Percentiles rank a stretch among this genome's conserved stretches.
Conservation (phyloP, 2,888 invertebrate genomes). For the Desoria tigrina region DNA sequence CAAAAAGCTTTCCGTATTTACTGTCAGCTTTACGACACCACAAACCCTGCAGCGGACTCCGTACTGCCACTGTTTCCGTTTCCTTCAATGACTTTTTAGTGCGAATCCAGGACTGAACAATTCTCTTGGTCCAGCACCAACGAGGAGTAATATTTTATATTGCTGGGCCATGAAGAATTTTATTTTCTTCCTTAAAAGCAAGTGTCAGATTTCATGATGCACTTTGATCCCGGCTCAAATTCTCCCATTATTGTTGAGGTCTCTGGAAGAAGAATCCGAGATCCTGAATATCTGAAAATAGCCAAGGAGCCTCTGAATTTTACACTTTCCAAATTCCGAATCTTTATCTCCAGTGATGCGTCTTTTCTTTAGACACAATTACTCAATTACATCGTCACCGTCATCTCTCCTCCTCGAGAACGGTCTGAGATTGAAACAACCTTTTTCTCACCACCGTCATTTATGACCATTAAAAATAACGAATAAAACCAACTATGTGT, state of each 20-base stretch:
- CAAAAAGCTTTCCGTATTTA: not conserved
- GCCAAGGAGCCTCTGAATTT: too few species aligned
- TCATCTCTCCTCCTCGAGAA: too few species aligned
- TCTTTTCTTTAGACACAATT: too few species aligned
- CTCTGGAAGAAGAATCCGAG: too few species aligned
- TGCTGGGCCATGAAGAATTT: not conserved
- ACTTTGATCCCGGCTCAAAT: not conserved
- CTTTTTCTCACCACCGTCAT: too few species aligned
- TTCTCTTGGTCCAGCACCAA: not conserved
- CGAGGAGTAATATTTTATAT: not conserved
- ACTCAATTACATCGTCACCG: too few species aligned
- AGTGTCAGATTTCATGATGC: constrained; percentile 3
- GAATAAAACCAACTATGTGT: too few species aligned
- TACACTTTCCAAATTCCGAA: too few species aligned
- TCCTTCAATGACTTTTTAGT: not conserved
- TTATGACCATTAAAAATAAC: too few species aligned
- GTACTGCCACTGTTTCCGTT: not conserved
- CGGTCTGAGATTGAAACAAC: too few species aligned
- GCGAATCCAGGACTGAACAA: not conserved
- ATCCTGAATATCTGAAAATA: too few species aligned
- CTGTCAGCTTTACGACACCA: constrained; percentile 10
- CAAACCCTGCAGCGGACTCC: not conserved
- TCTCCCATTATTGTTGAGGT: not conserved
- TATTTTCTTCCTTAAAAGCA: not conserved
- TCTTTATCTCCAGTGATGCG: too few species aligned